Evolutionary conservation across 2,888 invertebrate species (phyloP).

Genomic region (Calliphora vomitoria): DNA sequence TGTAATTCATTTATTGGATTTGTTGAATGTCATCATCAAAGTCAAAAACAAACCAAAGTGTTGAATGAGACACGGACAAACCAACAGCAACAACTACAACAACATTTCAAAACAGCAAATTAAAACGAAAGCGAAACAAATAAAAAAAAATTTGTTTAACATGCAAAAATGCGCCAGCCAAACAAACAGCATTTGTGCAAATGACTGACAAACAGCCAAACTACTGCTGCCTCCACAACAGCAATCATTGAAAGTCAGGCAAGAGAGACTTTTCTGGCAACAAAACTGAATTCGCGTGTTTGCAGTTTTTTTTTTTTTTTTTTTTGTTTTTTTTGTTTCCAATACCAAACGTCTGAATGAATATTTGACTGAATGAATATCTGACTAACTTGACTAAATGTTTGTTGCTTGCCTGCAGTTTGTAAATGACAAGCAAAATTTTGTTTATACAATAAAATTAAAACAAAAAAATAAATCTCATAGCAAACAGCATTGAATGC

Average conservation of each 20-base stretch:
- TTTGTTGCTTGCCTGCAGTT: constrained; percentile 60
- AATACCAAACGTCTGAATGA: not conserved
- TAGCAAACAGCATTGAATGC: constrained; percentile 75
- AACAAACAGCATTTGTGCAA: constrained; percentile 34
- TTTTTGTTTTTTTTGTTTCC: not conserved
- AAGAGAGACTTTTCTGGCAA: not conserved
- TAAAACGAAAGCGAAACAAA: not conserved
- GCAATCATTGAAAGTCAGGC: not conserved
- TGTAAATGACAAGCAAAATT: constrained; percentile 65
- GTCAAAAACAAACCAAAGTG: constrained; percentile 42
- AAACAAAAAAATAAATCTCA: constrained; percentile 49
- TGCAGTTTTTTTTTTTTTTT: not conserved
- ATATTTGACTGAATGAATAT: not conserved
- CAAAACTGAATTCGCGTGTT: not conserved
- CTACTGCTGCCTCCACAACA: not conserved
- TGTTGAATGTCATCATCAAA: constrained; percentile 56
- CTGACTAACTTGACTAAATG: not conserved
- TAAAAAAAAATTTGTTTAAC: constrained; percentile 27
- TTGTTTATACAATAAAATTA: not conserved
- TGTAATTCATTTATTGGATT: constrained; percentile 34
- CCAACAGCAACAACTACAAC: not conserved
- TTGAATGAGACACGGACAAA: constrained; percentile 14
- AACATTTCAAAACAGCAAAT: not conserved
- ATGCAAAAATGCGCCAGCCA: constrained; percentile 44
- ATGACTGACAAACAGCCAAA: not conserved